Evolutionary conservation across 2,113 vertebrate genomes (phyloP), one percentile per base, ranked within the genome.

Genomic region (Anguilla rostrata): DNA sequence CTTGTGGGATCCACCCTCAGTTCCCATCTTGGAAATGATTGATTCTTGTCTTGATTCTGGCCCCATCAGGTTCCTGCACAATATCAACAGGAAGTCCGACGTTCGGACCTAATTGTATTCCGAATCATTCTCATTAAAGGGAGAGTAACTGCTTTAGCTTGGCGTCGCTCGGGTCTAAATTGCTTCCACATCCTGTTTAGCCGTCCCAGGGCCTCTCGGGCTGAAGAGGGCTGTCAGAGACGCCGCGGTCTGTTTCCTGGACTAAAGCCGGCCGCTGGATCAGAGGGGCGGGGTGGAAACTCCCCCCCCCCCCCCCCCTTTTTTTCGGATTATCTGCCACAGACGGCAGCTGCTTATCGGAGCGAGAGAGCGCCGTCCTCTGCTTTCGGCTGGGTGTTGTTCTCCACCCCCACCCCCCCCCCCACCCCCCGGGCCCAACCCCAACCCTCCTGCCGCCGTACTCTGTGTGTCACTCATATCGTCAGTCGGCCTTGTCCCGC

Each of bases 181-280:
- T 91, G 53, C 81, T 86, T 87, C 56, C 78, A 87, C 83, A 85
- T 92, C 89, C 87, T 90, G 90, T 90, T 81, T 85, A 66, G 84
- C 79, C 82, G 22, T 84, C 81, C 46, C 82, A 15, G 29, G 39
- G 80, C 57, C 66, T 66, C 56, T 39, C 20, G 63, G 34, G 34
- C 83, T 85, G 56, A 11, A 56, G 80, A 66, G 26, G 43, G 15
- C 83, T 82, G 81, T 91, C 85, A 88, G 29, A 75, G 85, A 85
- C 80, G 79, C 53, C 40, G 82, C 81, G 86, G 87, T 82, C 79
- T 79, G 84, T 85, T 87, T 89, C 88, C 86, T 86, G 79, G 49
- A 53, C 7, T 1, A 9, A 78, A 82, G 71, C 83, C 40, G 78
- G 20, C 81, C 85, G 86, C 49, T 82, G 60, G 39, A n/a, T 57